phyloP scores from a whole-genome alignment of 2,797 vertebrate species.

The Catamblyrhynchus diadema region DNA sequence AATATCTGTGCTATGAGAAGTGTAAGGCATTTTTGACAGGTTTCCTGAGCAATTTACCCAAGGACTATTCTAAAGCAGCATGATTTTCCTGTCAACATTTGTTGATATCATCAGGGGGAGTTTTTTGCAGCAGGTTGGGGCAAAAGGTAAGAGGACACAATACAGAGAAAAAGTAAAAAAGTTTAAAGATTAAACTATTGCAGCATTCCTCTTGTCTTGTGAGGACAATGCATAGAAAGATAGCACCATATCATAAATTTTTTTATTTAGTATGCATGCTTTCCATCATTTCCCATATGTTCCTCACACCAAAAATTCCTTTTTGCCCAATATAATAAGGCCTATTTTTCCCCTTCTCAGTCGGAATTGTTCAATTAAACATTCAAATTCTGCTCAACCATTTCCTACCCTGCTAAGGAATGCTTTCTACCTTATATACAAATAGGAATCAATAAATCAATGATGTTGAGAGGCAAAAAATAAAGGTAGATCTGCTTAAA shows the following conservation, averaged over 20 bases:
- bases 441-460: neutral
- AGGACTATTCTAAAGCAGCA: neutral
- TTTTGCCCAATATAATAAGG: neutral
- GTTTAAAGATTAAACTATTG: neutral
- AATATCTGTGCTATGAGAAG: neutral
- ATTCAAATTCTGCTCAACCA: neutral
- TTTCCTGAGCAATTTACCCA: neutral
- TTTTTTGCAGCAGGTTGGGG: neutral
- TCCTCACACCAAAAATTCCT: neutral
- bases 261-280: neutral
- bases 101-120: neutral
- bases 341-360: neutral
- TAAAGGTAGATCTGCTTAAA: neutral
- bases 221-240: neutral
- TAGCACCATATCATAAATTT: rapidly evolving
- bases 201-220: neutral
- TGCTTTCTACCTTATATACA: neutral
- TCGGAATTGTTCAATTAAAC: neutral
- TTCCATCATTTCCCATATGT: neutral
- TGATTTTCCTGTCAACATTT: neutral
- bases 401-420: neutral
- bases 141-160: neutral
- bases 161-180: neutral
- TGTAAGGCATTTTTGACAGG: neutral
- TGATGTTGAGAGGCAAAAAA: neutral